phyloP scores from a whole-genome alignment of 2,797 vertebrate species.

The Alcedo quadribrachys region DNA sequence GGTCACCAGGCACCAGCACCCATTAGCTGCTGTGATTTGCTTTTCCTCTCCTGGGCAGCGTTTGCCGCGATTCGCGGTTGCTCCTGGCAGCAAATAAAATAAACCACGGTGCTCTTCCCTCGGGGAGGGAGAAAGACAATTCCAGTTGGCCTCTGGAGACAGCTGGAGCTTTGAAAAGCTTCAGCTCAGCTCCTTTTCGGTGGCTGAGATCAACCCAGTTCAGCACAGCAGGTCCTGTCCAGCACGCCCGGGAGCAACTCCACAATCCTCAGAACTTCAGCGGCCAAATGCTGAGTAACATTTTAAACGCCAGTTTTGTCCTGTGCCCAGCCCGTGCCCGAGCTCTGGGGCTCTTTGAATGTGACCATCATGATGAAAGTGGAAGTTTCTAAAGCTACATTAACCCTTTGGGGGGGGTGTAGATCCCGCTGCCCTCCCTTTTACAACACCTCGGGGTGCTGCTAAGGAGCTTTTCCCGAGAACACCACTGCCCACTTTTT shows the following conservation, averaged over 20 bases:
- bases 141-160: not conserved
- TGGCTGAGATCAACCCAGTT: not conserved
- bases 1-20: not conserved
- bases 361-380: not conserved
- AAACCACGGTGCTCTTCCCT: not conserved
- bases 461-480: rapidly evolving
- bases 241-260: not conserved
- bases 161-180: not conserved
- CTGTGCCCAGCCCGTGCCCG: rapidly evolving
- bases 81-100: not conserved
- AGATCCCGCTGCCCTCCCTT: not conserved
- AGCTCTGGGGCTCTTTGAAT: not conserved
- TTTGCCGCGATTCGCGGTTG: slow-evolving; percentile 7
- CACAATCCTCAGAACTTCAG: not conserved
- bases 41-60: not conserved
- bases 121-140: not conserved
- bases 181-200: not conserved
- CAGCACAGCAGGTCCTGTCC: slow-evolving; percentile 11
- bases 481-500: not conserved
- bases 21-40: not conserved
- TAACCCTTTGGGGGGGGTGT: not conserved
- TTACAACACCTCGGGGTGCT: rapidly evolving
- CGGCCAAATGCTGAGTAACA: not conserved
- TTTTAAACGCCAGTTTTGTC: not conserved
- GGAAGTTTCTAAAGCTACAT: not conserved